These are phyloP conservation scores for Mus caroli DNA, from an alignment of 2,797 vertebrate species.

Conservation along the genomic window DNA sequence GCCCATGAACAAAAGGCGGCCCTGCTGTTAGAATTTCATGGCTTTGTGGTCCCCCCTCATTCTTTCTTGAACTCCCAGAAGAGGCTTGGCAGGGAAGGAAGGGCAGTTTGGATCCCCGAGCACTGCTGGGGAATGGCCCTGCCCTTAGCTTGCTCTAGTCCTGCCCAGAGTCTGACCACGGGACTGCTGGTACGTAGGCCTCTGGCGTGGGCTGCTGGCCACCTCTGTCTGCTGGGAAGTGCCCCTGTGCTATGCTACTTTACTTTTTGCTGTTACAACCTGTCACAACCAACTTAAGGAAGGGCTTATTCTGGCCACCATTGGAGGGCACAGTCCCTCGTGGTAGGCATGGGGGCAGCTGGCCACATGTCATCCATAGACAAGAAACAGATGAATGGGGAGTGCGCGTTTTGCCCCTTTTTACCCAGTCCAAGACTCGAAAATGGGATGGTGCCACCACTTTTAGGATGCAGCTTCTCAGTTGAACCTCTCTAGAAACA, in stretches of 20 bases:
- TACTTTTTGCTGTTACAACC: neutral
- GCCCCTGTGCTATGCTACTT: neutral
- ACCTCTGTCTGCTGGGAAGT: no score
- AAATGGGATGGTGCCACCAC: neutral
- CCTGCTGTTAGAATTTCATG: neutral
- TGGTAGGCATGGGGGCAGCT: neutral
- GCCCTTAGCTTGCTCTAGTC: neutral
- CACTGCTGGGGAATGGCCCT: neutral
- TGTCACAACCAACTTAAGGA: neutral
- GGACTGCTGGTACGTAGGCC: neutral
- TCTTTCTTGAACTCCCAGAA: neutral
- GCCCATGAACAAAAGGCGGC: neutral
- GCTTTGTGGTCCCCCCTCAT: slow-evolving; percentile 45
- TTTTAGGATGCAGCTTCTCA: neutral
- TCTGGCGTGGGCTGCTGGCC: neutral
- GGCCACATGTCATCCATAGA: neutral
- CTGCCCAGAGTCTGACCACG: neutral
- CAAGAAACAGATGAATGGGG: neutral
- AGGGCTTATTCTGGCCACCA: neutral
- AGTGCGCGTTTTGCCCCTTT: neutral
- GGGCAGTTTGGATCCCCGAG: neutral
- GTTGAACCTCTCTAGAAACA: neutral
- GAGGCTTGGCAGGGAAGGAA: neutral
- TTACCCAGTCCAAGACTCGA: neutral
- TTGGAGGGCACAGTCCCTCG: neutral